phyloP scores from a whole-genome alignment of 2,888 invertebrate genomes.

The Apoda limacodes region DNA sequence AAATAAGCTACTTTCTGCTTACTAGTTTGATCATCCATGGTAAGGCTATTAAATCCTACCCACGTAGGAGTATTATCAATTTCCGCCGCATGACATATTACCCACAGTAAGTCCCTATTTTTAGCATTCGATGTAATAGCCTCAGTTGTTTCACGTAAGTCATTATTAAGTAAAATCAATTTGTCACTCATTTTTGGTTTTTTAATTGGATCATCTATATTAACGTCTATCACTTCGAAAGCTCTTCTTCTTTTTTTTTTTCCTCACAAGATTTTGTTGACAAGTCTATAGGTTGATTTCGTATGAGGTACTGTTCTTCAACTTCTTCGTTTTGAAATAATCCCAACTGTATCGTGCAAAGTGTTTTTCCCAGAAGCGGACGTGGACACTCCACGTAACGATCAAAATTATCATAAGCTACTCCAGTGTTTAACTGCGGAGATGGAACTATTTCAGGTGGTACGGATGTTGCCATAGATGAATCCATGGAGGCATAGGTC shows the following conservation, averaged over 20 bases:
- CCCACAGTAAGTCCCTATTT: constrained; percentile 8
- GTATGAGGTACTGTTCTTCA: background rate
- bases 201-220: background rate
- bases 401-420: constrained; percentile 17
- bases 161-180: background rate
- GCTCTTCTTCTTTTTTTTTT: constrained; percentile 9
- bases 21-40: constrained; percentile 2
- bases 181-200: background rate
- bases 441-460: constrained; percentile 5
- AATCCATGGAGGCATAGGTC: constrained; percentile 6
- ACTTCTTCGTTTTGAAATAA: constrained; percentile 10
- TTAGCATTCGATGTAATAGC: background rate
- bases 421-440: constrained; percentile 20
- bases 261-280: constrained; percentile 1
- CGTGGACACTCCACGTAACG: constrained; percentile 16
- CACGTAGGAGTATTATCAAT: constrained; percentile 1
- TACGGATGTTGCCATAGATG: constrained; percentile 20
- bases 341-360: constrained; percentile 17
- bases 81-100: constrained; percentile 2
- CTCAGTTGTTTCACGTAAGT: background rate
- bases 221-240: constrained; percentile 5
- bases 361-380: constrained; percentile 14
- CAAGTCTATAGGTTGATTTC: constrained; percentile 1
- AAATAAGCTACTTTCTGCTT: constrained; percentile 12
- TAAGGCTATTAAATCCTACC: background rate